These are phyloP conservation scores for Wiebesia pumilae DNA, from an alignment of 1,140 invertebrate species.

Conservation along the genomic window DNA sequence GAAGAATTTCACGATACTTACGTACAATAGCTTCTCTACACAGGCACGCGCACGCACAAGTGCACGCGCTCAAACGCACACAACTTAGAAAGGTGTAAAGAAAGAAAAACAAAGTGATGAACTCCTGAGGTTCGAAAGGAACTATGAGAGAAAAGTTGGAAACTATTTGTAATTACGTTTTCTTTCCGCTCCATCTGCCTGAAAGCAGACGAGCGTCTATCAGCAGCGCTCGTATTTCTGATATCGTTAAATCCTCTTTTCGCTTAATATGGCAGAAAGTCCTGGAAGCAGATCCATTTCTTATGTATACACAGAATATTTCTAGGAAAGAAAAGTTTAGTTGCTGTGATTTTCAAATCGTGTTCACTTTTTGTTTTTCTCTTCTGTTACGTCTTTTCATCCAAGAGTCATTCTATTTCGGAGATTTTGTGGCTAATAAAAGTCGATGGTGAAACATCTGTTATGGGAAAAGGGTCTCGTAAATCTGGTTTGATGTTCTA, in stretches of 20 bases:
- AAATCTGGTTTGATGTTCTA: neutral
- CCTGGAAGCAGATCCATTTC: neutral
- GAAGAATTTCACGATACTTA: constrained; percentile 4
- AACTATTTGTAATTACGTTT: constrained; percentile 46
- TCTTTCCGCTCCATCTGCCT: constrained; percentile 17
- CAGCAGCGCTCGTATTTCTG: neutral
- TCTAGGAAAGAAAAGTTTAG: neutral
- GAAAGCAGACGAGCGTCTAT: neutral
- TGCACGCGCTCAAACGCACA: neutral
- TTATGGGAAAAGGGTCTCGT: neutral
- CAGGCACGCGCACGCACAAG: too few relatives aligned
- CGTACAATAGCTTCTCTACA: neutral
- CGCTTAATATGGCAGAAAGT: neutral
- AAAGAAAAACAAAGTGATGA: neutral
- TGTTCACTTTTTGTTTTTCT: neutral
- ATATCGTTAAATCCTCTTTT: constrained; percentile 16
- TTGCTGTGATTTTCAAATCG: neutral
- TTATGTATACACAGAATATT: neutral
- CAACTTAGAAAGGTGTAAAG: neutral
- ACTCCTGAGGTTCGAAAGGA: neutral
- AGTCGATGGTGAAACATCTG: neutral
- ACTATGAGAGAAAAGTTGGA: constrained; percentile 12
- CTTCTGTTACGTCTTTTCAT: too few relatives aligned
- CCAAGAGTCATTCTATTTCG: neutral
- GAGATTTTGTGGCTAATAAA: neutral